These are phyloP conservation scores for Andricus grossulariae DNA, from an alignment of 1,140 invertebrate genomes.

Conservation along the genomic window DNA sequence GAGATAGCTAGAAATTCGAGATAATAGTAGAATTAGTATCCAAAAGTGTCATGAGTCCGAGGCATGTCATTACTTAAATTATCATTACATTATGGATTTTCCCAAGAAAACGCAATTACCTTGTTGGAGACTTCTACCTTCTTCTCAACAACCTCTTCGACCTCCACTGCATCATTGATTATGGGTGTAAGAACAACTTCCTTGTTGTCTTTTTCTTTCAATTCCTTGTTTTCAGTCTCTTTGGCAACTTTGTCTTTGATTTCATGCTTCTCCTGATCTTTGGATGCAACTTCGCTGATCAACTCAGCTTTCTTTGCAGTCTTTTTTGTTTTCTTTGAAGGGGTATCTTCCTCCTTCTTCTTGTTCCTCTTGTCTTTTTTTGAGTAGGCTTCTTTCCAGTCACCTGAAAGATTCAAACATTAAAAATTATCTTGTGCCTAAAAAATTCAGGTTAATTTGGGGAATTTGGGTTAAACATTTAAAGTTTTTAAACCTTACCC, in stretches of 20 bases:
- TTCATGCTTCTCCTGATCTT: conserved; percentile 72
- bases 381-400: conserved; percentile 84
- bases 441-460: background rate
- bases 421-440: background rate
- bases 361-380: conserved; percentile 82
- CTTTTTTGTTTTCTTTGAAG: conserved; percentile 75
- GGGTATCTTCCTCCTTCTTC: conserved; percentile 77
- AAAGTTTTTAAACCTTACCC: conserved; percentile 65
- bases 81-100: background rate
- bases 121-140: conserved; percentile 65
- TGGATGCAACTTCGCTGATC: conserved; percentile 61
- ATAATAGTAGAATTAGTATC: no score
- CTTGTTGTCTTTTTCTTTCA: conserved; percentile 73
- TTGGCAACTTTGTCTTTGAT: conserved; percentile 76
- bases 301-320: conserved; percentile 65
- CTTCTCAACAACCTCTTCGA: conserved; percentile 70
- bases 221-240: conserved; percentile 75
- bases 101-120: conserved; percentile 47
- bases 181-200: conserved; percentile 69
- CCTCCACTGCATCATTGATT: conserved; percentile 53
- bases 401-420: conserved; percentile 64
- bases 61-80: background rate
- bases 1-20: no score
- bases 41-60: background rate
- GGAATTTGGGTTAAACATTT: background rate